phyloP scores from a whole-genome alignment of 1,140 invertebrate genomes.

The Dufourea novaeangliae region DNA sequence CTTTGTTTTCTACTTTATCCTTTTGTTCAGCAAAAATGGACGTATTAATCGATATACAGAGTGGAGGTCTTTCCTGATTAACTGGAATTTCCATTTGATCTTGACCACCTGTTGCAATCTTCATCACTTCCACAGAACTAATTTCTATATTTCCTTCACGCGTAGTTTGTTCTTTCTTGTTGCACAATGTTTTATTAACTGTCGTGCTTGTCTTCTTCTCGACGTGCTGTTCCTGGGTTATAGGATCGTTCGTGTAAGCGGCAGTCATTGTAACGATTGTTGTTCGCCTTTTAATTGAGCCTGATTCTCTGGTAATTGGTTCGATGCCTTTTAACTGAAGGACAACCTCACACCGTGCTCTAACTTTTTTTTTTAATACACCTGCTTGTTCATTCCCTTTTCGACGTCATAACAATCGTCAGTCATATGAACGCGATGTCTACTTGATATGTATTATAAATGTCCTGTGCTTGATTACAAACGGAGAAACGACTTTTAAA shows the following conservation, averaged over 20 bases:
- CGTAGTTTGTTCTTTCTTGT: constrained; percentile 11
- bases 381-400: constrained; percentile 21
- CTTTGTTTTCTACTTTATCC: neutral
- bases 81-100: constrained; percentile 18
- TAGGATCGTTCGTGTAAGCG: constrained; percentile 45
- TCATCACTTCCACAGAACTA: constrained; percentile 13
- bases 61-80: neutral
- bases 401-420: neutral
- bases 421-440: neutral
- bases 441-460: neutral
- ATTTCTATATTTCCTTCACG: constrained; percentile 11
- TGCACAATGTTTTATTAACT: constrained; percentile 1
- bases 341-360: constrained; percentile 24
- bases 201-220: constrained; percentile 33
- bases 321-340: constrained; percentile 32
- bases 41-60: neutral
- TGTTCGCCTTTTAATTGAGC: constrained; percentile 47
- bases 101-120: constrained; percentile 42
- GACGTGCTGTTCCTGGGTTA: constrained; percentile 23
- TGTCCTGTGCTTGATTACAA: constrained; percentile 1
- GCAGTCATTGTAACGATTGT: constrained; percentile 54
- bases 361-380: constrained; percentile 3
- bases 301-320: constrained; percentile 44
- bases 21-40: neutral
- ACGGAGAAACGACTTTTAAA: constrained; percentile 14